These are phyloP conservation scores for Coelogynopora nodosa DNA, from an alignment of 2,888 invertebrate genomes.

Conservation along the genomic window DNA sequence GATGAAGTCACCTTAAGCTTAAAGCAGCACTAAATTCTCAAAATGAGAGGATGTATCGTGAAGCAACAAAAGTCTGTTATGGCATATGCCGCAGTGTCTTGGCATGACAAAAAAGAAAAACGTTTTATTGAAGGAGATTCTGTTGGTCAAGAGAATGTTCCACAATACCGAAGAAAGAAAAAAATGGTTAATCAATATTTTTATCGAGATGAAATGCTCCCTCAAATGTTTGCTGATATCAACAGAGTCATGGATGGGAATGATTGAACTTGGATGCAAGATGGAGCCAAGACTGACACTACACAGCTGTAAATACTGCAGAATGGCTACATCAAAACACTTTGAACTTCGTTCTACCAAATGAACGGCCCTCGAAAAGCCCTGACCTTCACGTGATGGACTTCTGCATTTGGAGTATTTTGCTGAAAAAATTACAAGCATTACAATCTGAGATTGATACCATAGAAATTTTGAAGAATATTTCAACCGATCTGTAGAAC, in stretches of 20 bases:
- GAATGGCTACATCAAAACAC: neutral
- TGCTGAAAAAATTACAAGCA: neutral
- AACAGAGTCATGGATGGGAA: neutral
- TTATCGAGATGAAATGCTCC: constrained; percentile 3
- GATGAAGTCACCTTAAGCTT: neutral
- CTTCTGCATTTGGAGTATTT: constrained; percentile 12
- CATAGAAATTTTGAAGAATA: too few species aligned
- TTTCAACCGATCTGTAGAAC: neutral
- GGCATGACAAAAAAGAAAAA: neutral
- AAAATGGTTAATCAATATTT: constrained; percentile 21
- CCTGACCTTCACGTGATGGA: constrained; percentile 15
- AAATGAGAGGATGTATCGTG: neutral
- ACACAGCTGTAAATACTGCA: constrained; percentile 1
- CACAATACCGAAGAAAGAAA: neutral
- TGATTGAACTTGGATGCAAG: constrained; percentile 6
- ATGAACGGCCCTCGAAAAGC: constrained; percentile 29
- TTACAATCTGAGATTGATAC: neutral
- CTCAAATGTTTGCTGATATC: constrained; percentile 12
- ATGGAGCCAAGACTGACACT: neutral
- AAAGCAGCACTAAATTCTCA: neutral
- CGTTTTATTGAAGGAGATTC: neutral
- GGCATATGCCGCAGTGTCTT: neutral
- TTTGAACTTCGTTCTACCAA: neutral
- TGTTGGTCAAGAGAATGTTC: neutral
- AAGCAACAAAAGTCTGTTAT: neutral